phyloP scores from a whole-genome alignment of 2,113 vertebrate species.

The Microcebus lehilahytsara region DNA sequence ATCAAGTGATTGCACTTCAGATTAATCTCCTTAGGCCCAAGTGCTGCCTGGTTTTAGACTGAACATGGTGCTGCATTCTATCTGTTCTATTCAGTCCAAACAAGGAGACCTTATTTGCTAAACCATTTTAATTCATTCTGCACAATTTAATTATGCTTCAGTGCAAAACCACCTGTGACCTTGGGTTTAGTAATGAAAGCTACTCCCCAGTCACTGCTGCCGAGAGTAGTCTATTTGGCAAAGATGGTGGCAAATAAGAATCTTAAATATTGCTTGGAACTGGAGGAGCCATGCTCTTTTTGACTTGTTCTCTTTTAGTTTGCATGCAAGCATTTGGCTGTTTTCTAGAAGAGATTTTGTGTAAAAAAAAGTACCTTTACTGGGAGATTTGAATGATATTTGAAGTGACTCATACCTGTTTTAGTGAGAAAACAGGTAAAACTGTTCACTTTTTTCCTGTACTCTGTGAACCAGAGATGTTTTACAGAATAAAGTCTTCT shows the following conservation, averaged over 20 bases:
- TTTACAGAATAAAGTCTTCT: not conserved
- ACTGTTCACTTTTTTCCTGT: not conserved
- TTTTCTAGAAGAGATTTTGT: conserved; percentile 2
- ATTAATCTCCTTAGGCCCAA: conserved; percentile 79
- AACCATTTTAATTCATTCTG: conserved; percentile 79
- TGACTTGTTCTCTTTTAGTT: not conserved
- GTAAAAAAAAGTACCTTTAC: not conserved
- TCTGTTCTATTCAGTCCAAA: conserved; percentile 71
- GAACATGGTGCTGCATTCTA: conserved; percentile 74
- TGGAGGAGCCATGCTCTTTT: not conserved
- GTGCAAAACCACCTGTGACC: conserved; percentile 83
- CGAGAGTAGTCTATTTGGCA: conserved; percentile 13
- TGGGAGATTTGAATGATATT: conserved; percentile 31
- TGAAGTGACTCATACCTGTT: not conserved
- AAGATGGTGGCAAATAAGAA: conserved; percentile 32
- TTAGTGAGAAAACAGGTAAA: not conserved
- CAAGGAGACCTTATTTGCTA: conserved; percentile 70
- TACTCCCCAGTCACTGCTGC: not conserved
- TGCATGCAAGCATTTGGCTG: not conserved
- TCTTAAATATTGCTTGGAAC: conserved; percentile 7
- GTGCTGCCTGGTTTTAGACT: not conserved
- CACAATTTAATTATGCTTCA: conserved; percentile 83
- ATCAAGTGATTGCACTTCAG: conserved; percentile 81
- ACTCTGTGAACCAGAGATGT: not conserved
- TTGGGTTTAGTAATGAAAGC: conserved; percentile 78